These are phyloP conservation scores for Fissipunctia ypsillon DNA, from an alignment of 2,888 invertebrate genomes.

Conservation along the genomic window DNA sequence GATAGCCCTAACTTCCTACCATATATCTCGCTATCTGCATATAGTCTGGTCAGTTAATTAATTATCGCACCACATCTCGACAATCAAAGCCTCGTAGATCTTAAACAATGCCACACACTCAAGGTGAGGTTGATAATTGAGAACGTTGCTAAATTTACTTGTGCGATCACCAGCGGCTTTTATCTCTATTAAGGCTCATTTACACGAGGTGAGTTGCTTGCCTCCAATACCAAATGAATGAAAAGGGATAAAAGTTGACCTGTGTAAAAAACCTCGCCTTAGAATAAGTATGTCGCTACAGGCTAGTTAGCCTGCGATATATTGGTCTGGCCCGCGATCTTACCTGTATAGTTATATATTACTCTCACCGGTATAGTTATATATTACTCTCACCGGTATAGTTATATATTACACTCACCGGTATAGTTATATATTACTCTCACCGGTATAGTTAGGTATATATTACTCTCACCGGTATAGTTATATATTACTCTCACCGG, in stretches of 20 bases:
- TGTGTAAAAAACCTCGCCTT: neutral
- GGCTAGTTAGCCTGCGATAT: too few relatives aligned
- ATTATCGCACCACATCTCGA: neutral
- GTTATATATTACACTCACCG: too few relatives aligned
- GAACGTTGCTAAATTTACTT: conserved; percentile 2
- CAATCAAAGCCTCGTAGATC: conserved; percentile 4
- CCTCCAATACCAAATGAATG: neutral
- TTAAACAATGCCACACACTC: conserved; percentile 12
- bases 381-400: too few relatives aligned
- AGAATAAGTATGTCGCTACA: too few relatives aligned
- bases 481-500: too few relatives aligned
- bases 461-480: too few relatives aligned
- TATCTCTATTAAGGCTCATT: neutral
- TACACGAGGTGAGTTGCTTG: neutral
- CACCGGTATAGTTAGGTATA: too few relatives aligned
- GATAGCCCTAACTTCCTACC: neutral
- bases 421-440: too few relatives aligned
- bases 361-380: too few relatives aligned
- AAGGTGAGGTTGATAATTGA: conserved; percentile 15
- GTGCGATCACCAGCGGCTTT: neutral
- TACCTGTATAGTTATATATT: too few relatives aligned
- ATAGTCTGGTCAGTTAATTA: conserved; percentile 8
- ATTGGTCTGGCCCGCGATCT: too few relatives aligned
- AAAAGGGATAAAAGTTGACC: neutral
- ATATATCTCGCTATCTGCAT: neutral